phyloP scores from a whole-genome alignment of 2,888 invertebrate genomes.

The Nasonovia ribisnigri region DNA sequence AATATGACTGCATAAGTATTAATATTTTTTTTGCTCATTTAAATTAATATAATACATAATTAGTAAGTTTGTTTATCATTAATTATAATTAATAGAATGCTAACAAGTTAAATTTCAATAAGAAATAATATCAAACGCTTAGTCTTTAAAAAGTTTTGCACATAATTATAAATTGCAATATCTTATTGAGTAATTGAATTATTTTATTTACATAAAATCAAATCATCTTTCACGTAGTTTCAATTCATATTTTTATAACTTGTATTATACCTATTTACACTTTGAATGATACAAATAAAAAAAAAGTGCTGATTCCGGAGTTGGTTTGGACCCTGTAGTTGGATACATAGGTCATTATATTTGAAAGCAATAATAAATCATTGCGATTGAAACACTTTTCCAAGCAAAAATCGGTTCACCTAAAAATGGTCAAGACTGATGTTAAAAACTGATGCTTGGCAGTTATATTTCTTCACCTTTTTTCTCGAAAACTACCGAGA shows the following conservation, averaged over 20 bases:
- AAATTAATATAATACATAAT: constrained; percentile 14
- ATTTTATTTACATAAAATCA: neutral
- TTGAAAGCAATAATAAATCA: constrained; percentile 14
- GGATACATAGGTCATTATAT: neutral
- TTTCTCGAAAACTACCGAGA: neutral
- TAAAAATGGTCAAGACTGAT: constrained; percentile 5
- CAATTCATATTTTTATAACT: neutral
- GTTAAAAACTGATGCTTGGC: neutral
- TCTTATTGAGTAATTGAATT: constrained; percentile 18
- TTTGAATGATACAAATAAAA: neutral
- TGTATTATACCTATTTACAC: neutral
- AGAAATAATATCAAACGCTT: constrained; percentile 5
- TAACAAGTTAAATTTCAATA: neutral
- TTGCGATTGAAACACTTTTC: neutral
- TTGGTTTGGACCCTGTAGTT: neutral
- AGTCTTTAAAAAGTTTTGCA: neutral
- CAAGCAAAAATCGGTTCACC: neutral
- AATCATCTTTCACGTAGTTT: neutral
- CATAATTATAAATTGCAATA: constrained; percentile 4
- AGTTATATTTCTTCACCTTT: neutral
- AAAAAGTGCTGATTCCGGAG: neutral
- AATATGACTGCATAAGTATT: neutral
- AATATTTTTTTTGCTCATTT: neutral
- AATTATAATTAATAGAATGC: neutral
- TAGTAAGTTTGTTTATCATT: neutral